Percentiles rank a stretch among this genome's conserved stretches.
Conservation (phyloP, 2,797 vertebrate species). For the Mastacembelus armatus region DNA sequence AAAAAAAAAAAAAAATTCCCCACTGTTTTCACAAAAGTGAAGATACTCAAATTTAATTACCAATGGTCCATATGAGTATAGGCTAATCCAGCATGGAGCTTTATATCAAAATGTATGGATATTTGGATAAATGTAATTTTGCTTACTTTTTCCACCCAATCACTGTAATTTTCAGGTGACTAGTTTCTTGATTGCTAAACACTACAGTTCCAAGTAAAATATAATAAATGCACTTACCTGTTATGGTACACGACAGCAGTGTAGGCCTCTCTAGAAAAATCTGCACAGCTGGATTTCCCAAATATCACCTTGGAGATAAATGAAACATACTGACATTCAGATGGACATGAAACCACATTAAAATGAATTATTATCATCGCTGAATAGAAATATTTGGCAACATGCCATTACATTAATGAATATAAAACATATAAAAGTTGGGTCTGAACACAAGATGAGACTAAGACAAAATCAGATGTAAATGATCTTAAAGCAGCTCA, state of each 20-base stretch:
- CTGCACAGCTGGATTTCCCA: constrained; percentile 98
- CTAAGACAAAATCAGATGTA: background rate
- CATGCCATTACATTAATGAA: background rate
- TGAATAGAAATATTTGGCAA: background rate
- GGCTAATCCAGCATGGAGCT: too few relatives aligned
- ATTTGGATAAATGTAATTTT: background rate
- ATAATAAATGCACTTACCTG: constrained; percentile 84
- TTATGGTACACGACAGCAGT: constrained; percentile 98
- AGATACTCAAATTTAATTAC: too few relatives aligned
- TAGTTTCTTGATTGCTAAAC: background rate
- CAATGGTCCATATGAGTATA: too few relatives aligned
- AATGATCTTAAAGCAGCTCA: background rate
- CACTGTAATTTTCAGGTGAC: background rate
- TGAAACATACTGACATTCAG: background rate
- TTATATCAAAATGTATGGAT: too few relatives aligned
- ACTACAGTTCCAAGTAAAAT: background rate
- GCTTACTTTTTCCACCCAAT: too few relatives aligned
- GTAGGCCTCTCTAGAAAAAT: constrained; percentile 97
- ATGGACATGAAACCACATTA: background rate
- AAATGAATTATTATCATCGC: background rate
- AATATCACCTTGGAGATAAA: constrained; percentile 91
- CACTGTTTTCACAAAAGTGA: too few relatives aligned
- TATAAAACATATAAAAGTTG: too few relatives aligned
- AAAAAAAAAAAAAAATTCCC: too few relatives aligned
- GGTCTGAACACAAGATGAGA: too few relatives aligned